Evolutionary conservation across 2,113 vertebrate genomes (phyloP).

Genomic region (Chamaea fasciata): DNA sequence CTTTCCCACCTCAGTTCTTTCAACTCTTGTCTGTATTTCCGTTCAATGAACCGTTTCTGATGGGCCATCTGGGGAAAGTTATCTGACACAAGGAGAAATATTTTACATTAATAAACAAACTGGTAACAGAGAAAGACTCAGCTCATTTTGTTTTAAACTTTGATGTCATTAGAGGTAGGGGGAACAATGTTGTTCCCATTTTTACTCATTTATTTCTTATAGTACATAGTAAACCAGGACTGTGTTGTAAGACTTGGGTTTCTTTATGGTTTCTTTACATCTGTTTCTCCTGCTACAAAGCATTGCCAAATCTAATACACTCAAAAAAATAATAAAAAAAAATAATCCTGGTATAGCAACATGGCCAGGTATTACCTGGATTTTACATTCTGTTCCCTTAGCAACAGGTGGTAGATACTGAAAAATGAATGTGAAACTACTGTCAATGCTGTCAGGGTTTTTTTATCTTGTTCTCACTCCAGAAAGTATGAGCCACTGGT

Average conservation of each 20-base stretch:
- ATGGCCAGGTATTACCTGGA: neutral
- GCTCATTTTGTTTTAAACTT: neutral
- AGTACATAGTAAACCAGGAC: neutral
- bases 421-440: neutral
- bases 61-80: constrained; percentile 99
- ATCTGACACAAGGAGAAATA: constrained; percentile 82
- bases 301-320: neutral
- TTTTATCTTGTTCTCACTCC: neutral
- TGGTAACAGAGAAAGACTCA: neutral
- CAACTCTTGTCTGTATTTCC: constrained; percentile 98
- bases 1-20: constrained; percentile 98
- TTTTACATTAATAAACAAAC: constrained; percentile 71
- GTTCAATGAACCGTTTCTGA: constrained; percentile 99
- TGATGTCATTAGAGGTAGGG: neutral
- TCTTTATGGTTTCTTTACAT: neutral
- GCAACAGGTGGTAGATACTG: constrained; percentile 21
- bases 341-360: neutral
- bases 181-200: neutral
- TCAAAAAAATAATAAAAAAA: neutral
- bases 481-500: neutral
- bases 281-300: neutral
- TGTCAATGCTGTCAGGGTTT: neutral
- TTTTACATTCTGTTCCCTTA: constrained; percentile 41
- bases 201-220: neutral
- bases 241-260: neutral